Evolutionary conservation across 2,113 vertebrate genomes (phyloP).

Genomic region (Ophthalmolycus amberensis): DNA sequence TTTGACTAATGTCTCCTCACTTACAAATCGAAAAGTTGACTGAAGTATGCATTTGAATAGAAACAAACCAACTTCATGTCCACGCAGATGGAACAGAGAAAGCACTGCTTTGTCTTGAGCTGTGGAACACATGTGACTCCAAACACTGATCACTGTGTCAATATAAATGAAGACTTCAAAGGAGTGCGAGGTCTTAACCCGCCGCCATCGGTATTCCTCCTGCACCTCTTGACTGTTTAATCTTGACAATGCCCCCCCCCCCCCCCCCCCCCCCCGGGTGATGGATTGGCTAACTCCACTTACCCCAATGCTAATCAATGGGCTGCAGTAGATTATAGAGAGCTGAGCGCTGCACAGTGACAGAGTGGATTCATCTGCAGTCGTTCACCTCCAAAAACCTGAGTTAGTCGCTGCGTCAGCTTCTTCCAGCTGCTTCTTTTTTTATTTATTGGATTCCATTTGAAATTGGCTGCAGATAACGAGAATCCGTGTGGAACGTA

Average conservation of each 20-base stretch:
- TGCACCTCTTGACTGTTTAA: slow-evolving; percentile 29
- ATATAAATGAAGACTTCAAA: slow-evolving; percentile 64
- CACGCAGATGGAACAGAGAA: slow-evolving; percentile 37
- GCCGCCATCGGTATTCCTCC: slow-evolving; percentile 45
- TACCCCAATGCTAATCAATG: slow-evolving; percentile 64
- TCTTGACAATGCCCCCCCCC: slow-evolving; percentile 47
- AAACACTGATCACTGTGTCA: slow-evolving; percentile 28
- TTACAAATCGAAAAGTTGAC: slow-evolving; percentile 13
- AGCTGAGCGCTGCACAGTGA: slow-evolving; percentile 44
- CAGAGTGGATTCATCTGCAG: slow-evolving; percentile 60
- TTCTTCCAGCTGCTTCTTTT: slow-evolving; percentile 8
- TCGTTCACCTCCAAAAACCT: slow-evolving; percentile 53
- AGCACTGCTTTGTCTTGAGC: slow-evolving; percentile 15
- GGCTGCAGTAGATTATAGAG: slow-evolving; percentile 67
- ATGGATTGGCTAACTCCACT: slow-evolving; percentile 67
- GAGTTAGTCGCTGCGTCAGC: slow-evolving; percentile 65
- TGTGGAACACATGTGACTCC: not conserved
- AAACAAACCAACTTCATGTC: not conserved
- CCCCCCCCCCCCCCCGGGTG: slow-evolving; percentile 35
- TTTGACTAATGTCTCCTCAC: slow-evolving; percentile 19
- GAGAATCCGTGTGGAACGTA: slow-evolving; percentile 38
- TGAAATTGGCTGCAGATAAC: slow-evolving; percentile 63
- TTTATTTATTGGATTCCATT: slow-evolving; percentile 48
- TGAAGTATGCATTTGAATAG: not conserved
- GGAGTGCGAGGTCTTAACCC: slow-evolving; percentile 46